Evolutionary conservation across 2,113 vertebrate genomes (phyloP).

Genomic region (Lucifuga dentata): DNA sequence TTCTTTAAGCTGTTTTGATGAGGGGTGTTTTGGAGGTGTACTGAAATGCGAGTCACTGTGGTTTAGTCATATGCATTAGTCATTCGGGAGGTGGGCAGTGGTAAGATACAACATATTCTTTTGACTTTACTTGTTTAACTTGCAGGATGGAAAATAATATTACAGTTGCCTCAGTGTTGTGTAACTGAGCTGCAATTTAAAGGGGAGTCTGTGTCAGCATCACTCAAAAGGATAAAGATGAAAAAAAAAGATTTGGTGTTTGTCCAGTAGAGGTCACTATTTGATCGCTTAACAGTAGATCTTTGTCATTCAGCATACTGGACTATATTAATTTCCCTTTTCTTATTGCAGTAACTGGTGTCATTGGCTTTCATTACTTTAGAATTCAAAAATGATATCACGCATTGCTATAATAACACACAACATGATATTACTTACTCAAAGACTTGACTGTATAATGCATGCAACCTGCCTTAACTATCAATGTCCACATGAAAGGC

Average conservation of each 20-base stretch:
- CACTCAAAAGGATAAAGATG: background rate
- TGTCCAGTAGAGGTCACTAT: conserved; percentile 81
- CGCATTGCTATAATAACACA: background rate
- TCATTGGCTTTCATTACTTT: conserved; percentile 5
- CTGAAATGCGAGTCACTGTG: background rate
- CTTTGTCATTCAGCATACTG: conserved; percentile 1
- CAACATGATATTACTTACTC: background rate
- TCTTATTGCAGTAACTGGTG: background rate
- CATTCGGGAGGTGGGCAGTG: background rate
- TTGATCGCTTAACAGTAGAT: conserved; percentile 58
- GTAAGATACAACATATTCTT: too few relatives aligned
- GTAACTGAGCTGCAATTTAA: too few relatives aligned
- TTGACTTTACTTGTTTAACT: background rate
- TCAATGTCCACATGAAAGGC: background rate
- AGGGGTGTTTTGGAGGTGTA: too few relatives aligned
- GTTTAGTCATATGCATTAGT: background rate
- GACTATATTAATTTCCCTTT: background rate
- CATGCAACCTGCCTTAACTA: conserved; percentile 1
- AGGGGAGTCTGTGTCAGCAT: background rate
- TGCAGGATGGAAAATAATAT: too few relatives aligned
- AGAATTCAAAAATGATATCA: background rate
- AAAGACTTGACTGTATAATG: conserved; percentile 2
- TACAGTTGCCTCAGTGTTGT: too few relatives aligned
- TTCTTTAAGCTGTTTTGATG: too few relatives aligned
- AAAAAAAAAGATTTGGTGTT: conserved; percentile 1